Evolutionary conservation across 92 coral and sea anemone species (phyloP).

Genomic region (Palythoa heliodiscus): DNA sequence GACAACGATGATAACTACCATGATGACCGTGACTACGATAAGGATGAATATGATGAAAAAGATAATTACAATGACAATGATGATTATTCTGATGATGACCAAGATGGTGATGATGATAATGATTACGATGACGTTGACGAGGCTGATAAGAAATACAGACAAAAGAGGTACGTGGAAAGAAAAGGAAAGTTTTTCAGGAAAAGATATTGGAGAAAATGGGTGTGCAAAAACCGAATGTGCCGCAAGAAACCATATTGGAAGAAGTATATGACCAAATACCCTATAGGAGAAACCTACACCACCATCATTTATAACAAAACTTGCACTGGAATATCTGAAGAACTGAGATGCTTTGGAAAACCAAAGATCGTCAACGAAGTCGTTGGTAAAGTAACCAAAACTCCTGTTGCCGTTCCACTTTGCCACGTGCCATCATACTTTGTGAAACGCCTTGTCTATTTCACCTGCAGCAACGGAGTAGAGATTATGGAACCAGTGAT

Average conservation of each 20-base stretch:
- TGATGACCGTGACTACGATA: not conserved
- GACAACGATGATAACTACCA: not conserved
- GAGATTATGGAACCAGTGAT: constrained; percentile 37
- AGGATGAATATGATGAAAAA: not conserved
- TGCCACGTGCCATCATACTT: constrained; percentile 44
- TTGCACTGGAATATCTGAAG: constrained; percentile 52
- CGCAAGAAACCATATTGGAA: not conserved
- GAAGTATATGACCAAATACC: not conserved
- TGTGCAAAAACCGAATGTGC: not conserved
- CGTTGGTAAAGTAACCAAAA: constrained; percentile 55
- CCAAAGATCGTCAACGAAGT: constrained; percentile 6
- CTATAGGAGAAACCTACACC: constrained; percentile 52
- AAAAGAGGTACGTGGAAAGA: not conserved
- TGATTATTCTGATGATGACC: not conserved
- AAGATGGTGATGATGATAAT: not conserved
- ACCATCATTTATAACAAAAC: constrained; percentile 50
- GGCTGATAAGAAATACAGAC: not conserved
- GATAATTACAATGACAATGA: not conserved
- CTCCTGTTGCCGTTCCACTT: constrained; percentile 53
- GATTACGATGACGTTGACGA: not conserved
- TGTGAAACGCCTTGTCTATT: constrained; percentile 36
- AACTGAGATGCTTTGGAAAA: constrained; percentile 57
- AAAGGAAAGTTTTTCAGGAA: no score
- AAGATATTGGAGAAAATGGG: not conserved
- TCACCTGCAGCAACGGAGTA: constrained; percentile 57